A percentile compares a stretch with the other conserved stretches of the same genome.
Evolutionary conservation across 2,797 vertebrate genomes (phyloP).

Genomic region (Dipus sagitta): DNA sequence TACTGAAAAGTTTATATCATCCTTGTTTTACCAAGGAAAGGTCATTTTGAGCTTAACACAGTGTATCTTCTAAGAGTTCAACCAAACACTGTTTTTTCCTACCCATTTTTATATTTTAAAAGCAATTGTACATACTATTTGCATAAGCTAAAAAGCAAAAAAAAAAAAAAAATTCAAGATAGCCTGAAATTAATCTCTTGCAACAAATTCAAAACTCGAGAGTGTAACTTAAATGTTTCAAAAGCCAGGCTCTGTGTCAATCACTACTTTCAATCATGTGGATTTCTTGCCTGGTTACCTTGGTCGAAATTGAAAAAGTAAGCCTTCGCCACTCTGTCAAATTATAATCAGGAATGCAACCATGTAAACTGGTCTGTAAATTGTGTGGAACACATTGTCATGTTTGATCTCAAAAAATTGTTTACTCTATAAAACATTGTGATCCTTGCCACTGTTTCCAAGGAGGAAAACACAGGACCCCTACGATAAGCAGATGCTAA

Average conservation of each 20-base stretch:
- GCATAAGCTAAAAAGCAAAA: constrained; percentile 29
- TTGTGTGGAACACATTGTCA: constrained; percentile 50
- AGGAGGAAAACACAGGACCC: constrained; percentile 4
- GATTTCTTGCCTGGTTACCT: constrained; percentile 40
- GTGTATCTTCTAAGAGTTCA: background rate
- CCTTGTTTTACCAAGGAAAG: background rate
- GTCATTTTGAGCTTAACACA: background rate
- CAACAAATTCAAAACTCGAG: constrained; percentile 45
- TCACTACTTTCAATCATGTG: constrained; percentile 59
- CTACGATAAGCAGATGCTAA: constrained; percentile 26
- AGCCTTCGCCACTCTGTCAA: constrained; percentile 41
- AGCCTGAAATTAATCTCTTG: constrained; percentile 42
- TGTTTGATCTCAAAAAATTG: constrained; percentile 53
- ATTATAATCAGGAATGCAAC: constrained; percentile 61
- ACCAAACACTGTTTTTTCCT: background rate
- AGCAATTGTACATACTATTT: constrained; percentile 24
- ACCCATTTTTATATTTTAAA: constrained; percentile 27
- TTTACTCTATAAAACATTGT: constrained; percentile 31
- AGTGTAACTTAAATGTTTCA: constrained; percentile 43
- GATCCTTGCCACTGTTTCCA: constrained; percentile 51
- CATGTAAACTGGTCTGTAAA: constrained; percentile 64
- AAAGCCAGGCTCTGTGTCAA: background rate
- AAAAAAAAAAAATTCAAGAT: constrained; percentile 20
- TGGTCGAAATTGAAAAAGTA: constrained; percentile 68
- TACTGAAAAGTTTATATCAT: background rate